A percentile compares a stretch with the other conserved stretches of the same genome.
Evolutionary conservation across 1,140 invertebrate genomes (phyloP).

Genomic region (Macrocentrus cingulum): DNA sequence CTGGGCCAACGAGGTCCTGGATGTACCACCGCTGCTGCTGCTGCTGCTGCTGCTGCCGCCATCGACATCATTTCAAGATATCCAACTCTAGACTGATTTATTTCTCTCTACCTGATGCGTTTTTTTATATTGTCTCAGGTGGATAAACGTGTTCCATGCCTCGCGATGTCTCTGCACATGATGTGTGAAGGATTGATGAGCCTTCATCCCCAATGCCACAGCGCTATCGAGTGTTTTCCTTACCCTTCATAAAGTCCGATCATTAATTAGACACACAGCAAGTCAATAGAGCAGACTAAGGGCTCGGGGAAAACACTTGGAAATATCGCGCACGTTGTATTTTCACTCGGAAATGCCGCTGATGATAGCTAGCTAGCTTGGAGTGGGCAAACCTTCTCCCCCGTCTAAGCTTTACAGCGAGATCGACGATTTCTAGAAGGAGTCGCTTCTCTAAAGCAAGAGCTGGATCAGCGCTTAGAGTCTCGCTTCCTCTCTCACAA

Average conservation of each 20-base stretch:
- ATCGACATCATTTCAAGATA: slow-evolving; percentile 24
- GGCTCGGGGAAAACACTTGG: neutral
- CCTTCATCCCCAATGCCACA: neutral
- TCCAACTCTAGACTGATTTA: slow-evolving; percentile 14
- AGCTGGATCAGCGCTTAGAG: slow-evolving; percentile 53
- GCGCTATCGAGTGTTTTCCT: neutral
- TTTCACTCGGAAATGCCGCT: neutral
- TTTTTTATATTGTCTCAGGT: too few relatives aligned
- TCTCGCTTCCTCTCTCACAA: slow-evolving; percentile 38
- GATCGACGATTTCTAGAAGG: slow-evolving; percentile 38
- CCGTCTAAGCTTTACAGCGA: too few relatives aligned
- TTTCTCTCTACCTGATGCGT: neutral
- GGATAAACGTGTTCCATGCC: too few relatives aligned
- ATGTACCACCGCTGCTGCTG: slow-evolving; percentile 44
- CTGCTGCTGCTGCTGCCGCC: too few relatives aligned
- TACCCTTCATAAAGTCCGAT: neutral
- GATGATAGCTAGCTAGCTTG: slow-evolving; percentile 32
- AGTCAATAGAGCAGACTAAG: neutral
- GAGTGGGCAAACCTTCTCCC: slow-evolving; percentile 59
- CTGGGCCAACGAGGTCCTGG: slow-evolving; percentile 35
- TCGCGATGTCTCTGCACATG: neutral
- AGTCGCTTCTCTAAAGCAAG: slow-evolving; percentile 26
- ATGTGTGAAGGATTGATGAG: neutral
- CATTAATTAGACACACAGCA: neutral
- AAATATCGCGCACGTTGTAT: neutral